phyloP scores from a whole-genome alignment of 2,113 vertebrate species.

The Ibidorhyncha struthersii region DNA sequence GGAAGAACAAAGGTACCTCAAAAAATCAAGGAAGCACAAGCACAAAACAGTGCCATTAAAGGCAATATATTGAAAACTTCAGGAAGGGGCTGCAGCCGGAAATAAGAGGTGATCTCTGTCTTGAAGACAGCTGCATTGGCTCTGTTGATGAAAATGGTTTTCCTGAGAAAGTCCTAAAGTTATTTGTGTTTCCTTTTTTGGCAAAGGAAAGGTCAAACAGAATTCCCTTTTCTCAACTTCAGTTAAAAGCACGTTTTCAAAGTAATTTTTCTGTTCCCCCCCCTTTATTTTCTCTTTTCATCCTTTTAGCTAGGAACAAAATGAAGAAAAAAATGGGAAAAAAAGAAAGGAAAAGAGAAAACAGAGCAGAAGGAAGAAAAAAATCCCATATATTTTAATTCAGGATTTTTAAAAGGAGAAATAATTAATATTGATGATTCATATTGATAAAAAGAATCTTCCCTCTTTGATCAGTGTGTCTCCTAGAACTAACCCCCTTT shows the following conservation, averaged over 20 bases:
- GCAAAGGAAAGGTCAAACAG: background rate
- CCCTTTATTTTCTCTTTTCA: background rate
- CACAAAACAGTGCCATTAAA: background rate
- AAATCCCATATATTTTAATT: background rate
- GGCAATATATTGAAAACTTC: background rate
- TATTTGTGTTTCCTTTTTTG: background rate
- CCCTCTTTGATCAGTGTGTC: background rate
- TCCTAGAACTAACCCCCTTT: background rate
- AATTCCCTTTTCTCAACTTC: background rate
- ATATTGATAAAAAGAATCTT: background rate
- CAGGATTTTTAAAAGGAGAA: background rate
- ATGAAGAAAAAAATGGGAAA: rapidly evolving
- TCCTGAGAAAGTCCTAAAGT: background rate
- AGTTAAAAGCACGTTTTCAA: background rate
- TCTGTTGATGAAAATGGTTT: background rate
- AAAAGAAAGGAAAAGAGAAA: background rate
- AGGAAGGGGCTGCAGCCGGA: background rate
- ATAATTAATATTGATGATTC: background rate
- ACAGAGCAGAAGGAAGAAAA: background rate
- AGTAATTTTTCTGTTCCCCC: background rate
- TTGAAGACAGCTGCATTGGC: background rate
- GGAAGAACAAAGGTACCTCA: background rate
- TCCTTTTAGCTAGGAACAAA: background rate
- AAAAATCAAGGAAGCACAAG: background rate
- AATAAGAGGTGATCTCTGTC: background rate